These are phyloP conservation scores for Danio aesculapii DNA, from an alignment of 2,797 vertebrate species.

Conservation along the genomic window DNA sequence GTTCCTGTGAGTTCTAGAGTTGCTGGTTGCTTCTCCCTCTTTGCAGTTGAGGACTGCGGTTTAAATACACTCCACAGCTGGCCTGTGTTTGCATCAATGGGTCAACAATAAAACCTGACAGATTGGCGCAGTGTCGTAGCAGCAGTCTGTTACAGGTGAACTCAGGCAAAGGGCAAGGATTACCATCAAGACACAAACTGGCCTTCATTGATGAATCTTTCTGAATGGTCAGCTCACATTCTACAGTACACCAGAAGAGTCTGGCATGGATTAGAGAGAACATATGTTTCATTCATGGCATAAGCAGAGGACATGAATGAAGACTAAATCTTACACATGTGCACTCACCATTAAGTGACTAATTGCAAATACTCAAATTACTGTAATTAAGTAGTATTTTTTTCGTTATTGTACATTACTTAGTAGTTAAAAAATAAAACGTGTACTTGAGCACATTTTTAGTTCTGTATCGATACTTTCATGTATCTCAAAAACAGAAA, in stretches of 20 bases:
- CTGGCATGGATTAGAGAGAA: not conserved
- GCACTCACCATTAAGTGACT: too few species aligned
- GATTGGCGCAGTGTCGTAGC: not conserved
- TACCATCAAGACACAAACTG: conserved; percentile 2
- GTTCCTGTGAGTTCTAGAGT: not conserved
- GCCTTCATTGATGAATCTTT: conserved; percentile 29
- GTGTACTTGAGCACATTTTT: too few species aligned
- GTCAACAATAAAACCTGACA: conserved; percentile 5
- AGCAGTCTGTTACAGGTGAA: conserved; percentile 7
- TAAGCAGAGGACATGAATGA: not conserved
- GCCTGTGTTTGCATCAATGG: conserved; percentile 15
- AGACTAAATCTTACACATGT: not conserved
- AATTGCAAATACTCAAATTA: too few species aligned
- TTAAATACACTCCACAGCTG: conserved; percentile 21
- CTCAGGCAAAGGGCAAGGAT: not conserved
- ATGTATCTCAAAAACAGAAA: too few species aligned
- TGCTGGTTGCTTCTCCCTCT: not conserved
- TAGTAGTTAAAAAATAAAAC: too few species aligned
- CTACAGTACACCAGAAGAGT: conserved; percentile 9
- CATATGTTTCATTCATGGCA: not conserved
- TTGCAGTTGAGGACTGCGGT: not conserved
- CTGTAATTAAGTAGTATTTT: too few species aligned
- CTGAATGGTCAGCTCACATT: conserved; percentile 2
- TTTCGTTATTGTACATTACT: too few species aligned
- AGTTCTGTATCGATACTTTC: too few species aligned